These are phyloP conservation scores for Callaeas wilsoni DNA, from an alignment of 2,113 vertebrate genomes.

Conservation along the genomic window DNA sequence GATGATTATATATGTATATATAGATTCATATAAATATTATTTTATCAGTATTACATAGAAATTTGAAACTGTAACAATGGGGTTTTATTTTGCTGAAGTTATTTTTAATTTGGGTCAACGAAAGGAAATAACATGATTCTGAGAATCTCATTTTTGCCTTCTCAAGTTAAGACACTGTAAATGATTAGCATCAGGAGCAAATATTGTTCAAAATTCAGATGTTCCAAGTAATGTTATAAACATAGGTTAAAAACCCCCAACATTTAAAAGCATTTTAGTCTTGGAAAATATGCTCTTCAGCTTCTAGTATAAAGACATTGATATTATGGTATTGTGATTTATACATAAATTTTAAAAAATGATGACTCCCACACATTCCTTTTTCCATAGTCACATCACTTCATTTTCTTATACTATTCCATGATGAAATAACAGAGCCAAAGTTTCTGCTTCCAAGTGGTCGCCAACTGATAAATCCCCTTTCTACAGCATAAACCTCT, in stretches of 20 bases:
- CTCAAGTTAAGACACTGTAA: not conserved
- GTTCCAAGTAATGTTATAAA: not conserved
- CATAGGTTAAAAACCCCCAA: fast-evolving
- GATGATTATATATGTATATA: not conserved
- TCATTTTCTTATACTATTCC: not conserved
- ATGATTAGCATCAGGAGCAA: not conserved
- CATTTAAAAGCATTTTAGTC: not conserved
- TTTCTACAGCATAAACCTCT: not conserved
- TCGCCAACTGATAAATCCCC: not conserved
- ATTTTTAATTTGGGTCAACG: not conserved
- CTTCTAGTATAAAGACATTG: not conserved
- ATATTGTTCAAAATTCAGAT: not conserved
- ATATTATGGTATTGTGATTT: not conserved
- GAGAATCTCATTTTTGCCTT: not conserved
- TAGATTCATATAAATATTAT: not conserved
- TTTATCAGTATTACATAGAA: not conserved
- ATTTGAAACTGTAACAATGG: not conserved
- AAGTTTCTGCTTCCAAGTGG: not conserved
- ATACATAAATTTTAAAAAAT: not conserved
- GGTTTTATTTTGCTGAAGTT: not conserved
- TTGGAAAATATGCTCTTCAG: not conserved
- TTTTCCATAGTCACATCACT: not conserved
- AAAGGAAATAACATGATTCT: not conserved
- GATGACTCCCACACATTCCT: not conserved
- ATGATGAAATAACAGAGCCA: not conserved